These are phyloP conservation scores for Yponomeuta cagnagella DNA, from an alignment of 2,888 invertebrate species.

Conservation along the genomic window DNA sequence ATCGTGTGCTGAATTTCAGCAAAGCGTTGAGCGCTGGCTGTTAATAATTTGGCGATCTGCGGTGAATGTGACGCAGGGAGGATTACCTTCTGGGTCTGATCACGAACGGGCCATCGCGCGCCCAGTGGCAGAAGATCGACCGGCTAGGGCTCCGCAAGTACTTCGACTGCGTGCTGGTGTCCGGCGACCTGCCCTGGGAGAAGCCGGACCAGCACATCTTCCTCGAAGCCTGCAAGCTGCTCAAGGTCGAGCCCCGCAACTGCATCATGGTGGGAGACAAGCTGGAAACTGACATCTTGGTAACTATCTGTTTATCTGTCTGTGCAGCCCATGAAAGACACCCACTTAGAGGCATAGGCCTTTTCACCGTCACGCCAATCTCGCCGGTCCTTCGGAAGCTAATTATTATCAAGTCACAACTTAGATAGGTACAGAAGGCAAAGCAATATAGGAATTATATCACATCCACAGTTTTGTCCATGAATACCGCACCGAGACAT, in stretches of 20 bases:
- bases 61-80: slow-evolving; percentile 75
- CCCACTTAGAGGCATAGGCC: too few species aligned
- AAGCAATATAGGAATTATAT: too few species aligned
- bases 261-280: slow-evolving; percentile 94
- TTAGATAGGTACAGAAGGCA: too few species aligned
- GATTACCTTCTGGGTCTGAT: slow-evolving; percentile 87
- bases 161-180: slow-evolving; percentile 88
- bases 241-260: slow-evolving; percentile 82
- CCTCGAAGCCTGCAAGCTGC: slow-evolving; percentile 84
- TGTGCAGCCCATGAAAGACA: too few species aligned
- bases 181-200: slow-evolving; percentile 90
- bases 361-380: too few species aligned
- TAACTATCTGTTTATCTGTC: slow-evolving; percentile 27
- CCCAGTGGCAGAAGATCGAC: slow-evolving; percentile 92
- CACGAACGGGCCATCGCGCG: slow-evolving; percentile 90
- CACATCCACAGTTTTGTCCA: too few species aligned
- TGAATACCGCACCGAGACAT: too few species aligned
- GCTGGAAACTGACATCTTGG: slow-evolving; percentile 89
- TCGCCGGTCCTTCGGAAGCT: too few species aligned
- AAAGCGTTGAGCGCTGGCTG: slow-evolving; percentile 34
- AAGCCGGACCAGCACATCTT: slow-evolving; percentile 90
- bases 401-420: too few species aligned
- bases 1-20: slow-evolving; percentile 65
- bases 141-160: slow-evolving; percentile 80
- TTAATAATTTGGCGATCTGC: slow-evolving; percentile 62